Conservation (phyloP, 2,113 vertebrate species). For the Lepus americanus region DNA sequence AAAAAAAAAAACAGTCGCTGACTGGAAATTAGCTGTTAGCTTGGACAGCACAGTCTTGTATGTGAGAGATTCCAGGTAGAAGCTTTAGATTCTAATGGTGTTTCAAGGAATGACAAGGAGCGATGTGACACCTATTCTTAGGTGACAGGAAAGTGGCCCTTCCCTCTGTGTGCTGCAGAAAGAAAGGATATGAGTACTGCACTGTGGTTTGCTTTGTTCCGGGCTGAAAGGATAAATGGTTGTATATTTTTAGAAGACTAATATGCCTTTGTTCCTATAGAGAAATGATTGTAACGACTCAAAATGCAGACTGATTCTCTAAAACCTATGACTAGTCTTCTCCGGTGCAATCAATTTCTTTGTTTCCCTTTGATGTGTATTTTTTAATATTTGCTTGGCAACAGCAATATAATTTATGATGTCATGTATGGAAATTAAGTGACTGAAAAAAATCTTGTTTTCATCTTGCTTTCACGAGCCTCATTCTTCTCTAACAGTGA, state of each 20-base stretch:
- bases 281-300: conserved; percentile 53
- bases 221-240: conserved; percentile 53
- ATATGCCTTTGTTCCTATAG: conserved; percentile 25
- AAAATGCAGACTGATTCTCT: conserved; percentile 23
- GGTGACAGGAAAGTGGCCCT: conserved; percentile 6
- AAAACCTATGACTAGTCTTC: background rate
- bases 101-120: background rate
- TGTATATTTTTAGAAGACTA: conserved; percentile 5
- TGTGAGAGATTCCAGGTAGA: conserved; percentile 11
- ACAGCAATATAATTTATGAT: conserved; percentile 46
- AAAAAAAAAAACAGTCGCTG: conserved; percentile 68
- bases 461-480: background rate
- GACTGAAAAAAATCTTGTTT: background rate
- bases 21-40: conserved; percentile 68
- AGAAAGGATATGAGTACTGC: background rate
- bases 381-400: conserved; percentile 63
- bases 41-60: conserved; percentile 56
- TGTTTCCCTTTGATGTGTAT: conserved; percentile 41
- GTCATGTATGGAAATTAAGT: conserved; percentile 50
- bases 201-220: conserved; percentile 52
- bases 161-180: background rate
- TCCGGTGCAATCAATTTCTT: conserved; percentile 48
- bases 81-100: background rate
- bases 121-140: background rate
- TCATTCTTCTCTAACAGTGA: conserved; percentile 38